Conservation (phyloP, 2,888 invertebrate genomes). For the Exephanes ischioxanthus region DNA sequence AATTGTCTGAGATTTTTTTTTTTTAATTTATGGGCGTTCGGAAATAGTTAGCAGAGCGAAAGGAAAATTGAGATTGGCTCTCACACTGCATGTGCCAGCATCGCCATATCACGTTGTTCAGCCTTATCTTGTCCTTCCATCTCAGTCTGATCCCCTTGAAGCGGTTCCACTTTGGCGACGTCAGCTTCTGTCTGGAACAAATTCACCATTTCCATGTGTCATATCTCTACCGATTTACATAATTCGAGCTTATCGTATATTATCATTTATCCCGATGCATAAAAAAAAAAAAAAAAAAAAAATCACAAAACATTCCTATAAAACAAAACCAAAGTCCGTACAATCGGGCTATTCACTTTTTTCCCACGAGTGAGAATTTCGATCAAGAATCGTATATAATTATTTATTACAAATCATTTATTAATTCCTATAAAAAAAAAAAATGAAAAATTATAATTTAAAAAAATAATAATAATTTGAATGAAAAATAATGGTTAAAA, state of each 20-base stretch:
- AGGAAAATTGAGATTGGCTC: conserved; percentile 78
- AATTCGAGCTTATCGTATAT: conserved; percentile 5
- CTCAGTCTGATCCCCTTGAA: conserved; percentile 98
- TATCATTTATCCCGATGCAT: not conserved
- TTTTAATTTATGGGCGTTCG: not conserved
- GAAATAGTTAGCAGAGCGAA: not conserved
- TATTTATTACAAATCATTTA: too few species aligned
- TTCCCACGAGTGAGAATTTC: not conserved
- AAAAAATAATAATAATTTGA: too few species aligned
- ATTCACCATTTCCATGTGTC: conserved; percentile 70
- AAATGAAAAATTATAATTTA: too few species aligned
- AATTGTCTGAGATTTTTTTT: not conserved
- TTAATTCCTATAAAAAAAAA: too few species aligned
- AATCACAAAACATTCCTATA: not conserved
- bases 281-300: not conserved
- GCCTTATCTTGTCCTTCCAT: conserved; percentile 99
- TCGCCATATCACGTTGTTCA: conserved; percentile 99
- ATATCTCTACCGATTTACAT: conserved; percentile 55
- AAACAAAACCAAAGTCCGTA: too few species aligned
- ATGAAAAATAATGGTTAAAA: too few species aligned
- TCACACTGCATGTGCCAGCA: conserved; percentile 99
- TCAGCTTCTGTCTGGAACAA: conserved; percentile 96
- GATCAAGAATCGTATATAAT: not conserved
- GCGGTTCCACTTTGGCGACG: conserved; percentile 99
- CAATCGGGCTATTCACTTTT: not conserved